A percentile compares a stretch with the other conserved stretches of the same genome.
These are phyloP conservation scores for Gopherus evgoodei DNA, from an alignment of 2,113 vertebrate species.

Conservation along the genomic window DNA sequence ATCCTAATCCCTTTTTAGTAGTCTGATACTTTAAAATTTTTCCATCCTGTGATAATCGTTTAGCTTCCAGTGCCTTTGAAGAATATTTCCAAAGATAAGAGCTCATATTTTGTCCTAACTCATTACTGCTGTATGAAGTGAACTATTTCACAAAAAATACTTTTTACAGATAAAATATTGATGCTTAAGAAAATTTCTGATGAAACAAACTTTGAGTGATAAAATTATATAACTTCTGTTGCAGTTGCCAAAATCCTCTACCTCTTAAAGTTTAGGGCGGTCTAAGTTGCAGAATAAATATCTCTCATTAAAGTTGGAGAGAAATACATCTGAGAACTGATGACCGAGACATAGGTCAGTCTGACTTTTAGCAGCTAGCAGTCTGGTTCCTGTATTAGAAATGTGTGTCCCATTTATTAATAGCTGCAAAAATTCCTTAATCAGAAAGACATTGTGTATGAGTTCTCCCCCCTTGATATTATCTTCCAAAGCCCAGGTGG, in stretches of 20 bases:
- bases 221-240: neutral
- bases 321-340: too few relatives aligned
- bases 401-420: neutral
- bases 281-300: rapidly evolving
- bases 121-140: neutral
- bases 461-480: neutral
- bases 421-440: neutral
- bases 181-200: neutral
- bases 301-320: neutral
- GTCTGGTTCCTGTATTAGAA: neutral
- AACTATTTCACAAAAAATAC: conserved; percentile 1
- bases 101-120: conserved; percentile 19
- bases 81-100: neutral
- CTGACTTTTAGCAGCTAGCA: neutral
- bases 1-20: neutral
- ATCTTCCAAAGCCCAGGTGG: neutral
- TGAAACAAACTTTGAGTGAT: neutral
- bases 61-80: neutral
- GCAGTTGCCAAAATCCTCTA: neutral
- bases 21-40: neutral
- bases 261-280: neutral
- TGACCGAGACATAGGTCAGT: too few relatives aligned
- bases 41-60: neutral
- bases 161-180: conserved; percentile 40
- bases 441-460: neutral